Evolutionary conservation across 23 tunicate species (phyloP).

Genomic region (Halocynthia roretzi): DNA sequence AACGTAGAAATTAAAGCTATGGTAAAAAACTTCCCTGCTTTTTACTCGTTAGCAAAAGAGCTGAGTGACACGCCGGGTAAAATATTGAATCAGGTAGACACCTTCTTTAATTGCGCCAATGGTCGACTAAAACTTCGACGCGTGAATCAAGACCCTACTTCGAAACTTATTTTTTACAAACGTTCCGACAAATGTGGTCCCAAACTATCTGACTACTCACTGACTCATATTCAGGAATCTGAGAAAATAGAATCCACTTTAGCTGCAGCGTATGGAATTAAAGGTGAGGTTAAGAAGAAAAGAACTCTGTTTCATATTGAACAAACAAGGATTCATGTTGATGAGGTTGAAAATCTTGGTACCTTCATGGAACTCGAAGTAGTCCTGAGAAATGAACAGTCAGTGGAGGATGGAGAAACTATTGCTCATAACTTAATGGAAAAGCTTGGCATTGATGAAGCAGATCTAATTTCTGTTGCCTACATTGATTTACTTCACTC

Average conservation of each 20-base stretch:
- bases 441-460: conserved; percentile 30
- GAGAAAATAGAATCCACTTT: conserved; percentile 42
- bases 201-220: conserved; percentile 47
- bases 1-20: conserved; percentile 90
- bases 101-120: conserved; percentile 52
- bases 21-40: conserved; percentile 29
- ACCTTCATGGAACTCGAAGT: conserved; percentile 88
- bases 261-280: conserved; percentile 29
- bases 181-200: conserved; percentile 80
- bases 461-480: conserved; percentile 65
- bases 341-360: conserved; percentile 68
- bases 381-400: conserved; percentile 31
- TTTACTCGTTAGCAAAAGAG: conserved; percentile 30
- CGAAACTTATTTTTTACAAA: conserved; percentile 55
- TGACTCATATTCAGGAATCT: conserved; percentile 25
- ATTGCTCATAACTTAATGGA: conserved; percentile 69
- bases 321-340: conserved; percentile 84
- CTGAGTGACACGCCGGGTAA: conserved; percentile 27
- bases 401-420: conserved; percentile 55
- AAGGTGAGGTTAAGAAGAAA: conserved; percentile 59
- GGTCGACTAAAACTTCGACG: conserved; percentile 71
- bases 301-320: conserved; percentile 63
- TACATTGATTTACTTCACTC: conserved; percentile 45
- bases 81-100: conserved; percentile 49
- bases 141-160: neutral